Conservation (phyloP, 2,888 invertebrate genomes). For the Sphaerophoria taeniata region DNA sequence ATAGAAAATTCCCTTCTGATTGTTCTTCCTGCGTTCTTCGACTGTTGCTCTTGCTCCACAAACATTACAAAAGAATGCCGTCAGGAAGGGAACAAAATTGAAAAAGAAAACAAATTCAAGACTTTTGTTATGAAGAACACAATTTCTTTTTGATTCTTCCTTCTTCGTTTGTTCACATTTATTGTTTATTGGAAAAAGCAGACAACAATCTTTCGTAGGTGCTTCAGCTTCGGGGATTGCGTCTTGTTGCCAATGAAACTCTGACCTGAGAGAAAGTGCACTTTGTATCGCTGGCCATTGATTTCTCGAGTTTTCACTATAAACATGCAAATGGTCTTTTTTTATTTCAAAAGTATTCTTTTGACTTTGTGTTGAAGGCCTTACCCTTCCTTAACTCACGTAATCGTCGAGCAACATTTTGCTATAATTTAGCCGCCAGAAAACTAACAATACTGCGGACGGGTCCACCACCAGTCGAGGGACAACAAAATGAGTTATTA, state of each 20-base stretch:
- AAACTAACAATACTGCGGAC: slow-evolving; percentile 60
- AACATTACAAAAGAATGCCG: neutral
- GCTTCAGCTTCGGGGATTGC: slow-evolving; percentile 47
- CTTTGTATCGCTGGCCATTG: no score
- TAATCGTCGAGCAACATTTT: no score
- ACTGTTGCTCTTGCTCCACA: neutral
- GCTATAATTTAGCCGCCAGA: slow-evolving; percentile 42
- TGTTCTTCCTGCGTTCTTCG: neutral
- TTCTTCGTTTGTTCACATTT: slow-evolving; percentile 16
- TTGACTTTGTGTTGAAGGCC: no score
- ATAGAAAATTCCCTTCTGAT: neutral
- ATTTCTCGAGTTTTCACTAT: slow-evolving; percentile 4
- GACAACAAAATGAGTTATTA: slow-evolving; percentile 72
- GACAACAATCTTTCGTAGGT: slow-evolving; percentile 56
- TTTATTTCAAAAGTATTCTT: no score
- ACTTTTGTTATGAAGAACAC: neutral
- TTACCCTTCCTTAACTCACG: no score
- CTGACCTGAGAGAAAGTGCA: slow-evolving; percentile 48
- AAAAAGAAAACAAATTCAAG: no score
- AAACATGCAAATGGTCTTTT: no score
- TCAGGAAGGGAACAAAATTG: neutral
- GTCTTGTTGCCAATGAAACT: slow-evolving; percentile 44
- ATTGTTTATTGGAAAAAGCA: slow-evolving; percentile 47
- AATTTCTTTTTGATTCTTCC: neutral
- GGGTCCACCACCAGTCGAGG: no score